Conservation (phyloP, 1,140 invertebrate species). For the Plectrocnemia conspersa region DNA sequence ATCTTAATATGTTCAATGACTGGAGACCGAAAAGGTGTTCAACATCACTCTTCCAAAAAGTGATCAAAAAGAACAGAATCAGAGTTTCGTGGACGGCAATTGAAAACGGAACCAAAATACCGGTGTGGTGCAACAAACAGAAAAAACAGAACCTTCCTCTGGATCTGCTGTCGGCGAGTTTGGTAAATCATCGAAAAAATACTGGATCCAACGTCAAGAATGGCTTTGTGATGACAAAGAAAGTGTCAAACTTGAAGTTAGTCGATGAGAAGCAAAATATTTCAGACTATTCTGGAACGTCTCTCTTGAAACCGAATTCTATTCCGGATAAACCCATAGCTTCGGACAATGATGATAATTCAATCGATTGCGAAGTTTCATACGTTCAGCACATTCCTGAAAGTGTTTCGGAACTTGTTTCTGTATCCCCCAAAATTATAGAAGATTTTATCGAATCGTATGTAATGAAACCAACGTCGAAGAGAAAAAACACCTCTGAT, state of each 20-base stretch:
- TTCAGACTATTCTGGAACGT: background rate
- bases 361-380: no score
- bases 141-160: background rate
- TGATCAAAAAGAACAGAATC: background rate
- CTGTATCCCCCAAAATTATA: background rate
- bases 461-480: background rate
- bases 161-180: no score
- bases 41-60: background rate
- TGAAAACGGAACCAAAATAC: background rate
- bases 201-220: background rate
- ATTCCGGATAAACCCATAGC: no score
- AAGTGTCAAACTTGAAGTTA: background rate
- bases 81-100: background rate
- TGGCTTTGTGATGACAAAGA: background rate
- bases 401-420: no score
- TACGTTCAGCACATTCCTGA: no score
- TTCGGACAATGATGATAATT: no score
- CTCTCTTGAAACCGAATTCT: background rate
- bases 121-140: background rate
- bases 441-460: background rate
- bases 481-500: background rate
- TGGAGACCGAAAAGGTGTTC: background rate
- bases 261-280: background rate
- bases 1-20: no score
- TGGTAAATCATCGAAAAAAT: no score